These are phyloP conservation scores for Porites divaricata DNA, from an alignment of 92 coral and sea anemone genomes.

Conservation along the genomic window DNA sequence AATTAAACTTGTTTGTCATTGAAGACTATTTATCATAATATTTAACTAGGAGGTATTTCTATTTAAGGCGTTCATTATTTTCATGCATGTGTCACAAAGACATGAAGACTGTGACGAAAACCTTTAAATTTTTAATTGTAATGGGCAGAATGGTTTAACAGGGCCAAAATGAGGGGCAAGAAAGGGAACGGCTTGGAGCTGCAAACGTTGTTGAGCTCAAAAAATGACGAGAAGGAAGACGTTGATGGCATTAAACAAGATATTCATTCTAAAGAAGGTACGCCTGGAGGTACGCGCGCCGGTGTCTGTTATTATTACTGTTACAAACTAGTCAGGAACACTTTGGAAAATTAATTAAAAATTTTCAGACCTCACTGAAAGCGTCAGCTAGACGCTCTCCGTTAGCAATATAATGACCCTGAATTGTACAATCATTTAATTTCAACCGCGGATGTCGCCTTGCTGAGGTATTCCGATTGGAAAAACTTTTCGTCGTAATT, in stretches of 20 bases:
- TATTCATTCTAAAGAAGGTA: neutral
- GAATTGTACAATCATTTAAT: too few species aligned
- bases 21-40: too few species aligned
- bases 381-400: too few species aligned
- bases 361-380: too few species aligned
- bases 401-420: too few species aligned
- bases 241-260: neutral
- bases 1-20: too few species aligned
- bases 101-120: neutral
- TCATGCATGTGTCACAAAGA: too few species aligned
- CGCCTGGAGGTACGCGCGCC: too few species aligned
- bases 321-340: too few species aligned
- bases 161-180: neutral
- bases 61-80: too few species aligned
- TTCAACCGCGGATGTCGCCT: neutral
- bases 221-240: neutral
- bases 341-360: neutral
- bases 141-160: neutral
- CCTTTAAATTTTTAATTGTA: too few species aligned
- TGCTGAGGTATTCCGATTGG: neutral
- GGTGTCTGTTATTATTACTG: neutral
- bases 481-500: neutral
- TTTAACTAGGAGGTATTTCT: too few species aligned
- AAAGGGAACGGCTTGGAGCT: slow-evolving; percentile 10
- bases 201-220: neutral